Base-by-base conservation (phyloP, 2,113 vertebrate genomes). In the Pedionomus torquatus region DNA sequence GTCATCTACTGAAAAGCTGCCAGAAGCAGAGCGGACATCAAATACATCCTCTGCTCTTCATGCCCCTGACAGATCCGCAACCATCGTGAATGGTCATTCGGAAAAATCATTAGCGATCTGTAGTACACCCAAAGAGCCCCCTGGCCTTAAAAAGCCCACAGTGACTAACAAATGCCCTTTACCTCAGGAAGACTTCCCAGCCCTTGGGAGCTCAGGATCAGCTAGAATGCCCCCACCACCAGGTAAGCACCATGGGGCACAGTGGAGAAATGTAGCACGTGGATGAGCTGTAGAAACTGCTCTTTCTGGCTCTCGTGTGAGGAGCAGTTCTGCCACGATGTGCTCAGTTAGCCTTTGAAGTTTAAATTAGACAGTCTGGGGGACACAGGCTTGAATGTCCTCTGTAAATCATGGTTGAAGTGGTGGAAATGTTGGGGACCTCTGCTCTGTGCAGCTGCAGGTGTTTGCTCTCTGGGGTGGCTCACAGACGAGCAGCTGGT, bases 201-300 rank as follows among this genome's bases (percentile, higher is more conserved):
- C 98, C 4, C 98, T 99, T 31, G 96, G 98, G 35, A 98, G 96
- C 80, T 97, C 97, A 83, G 98, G 97, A 83, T 97, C 98, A 23
- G 95, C 98, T 49, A 98, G 99, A 96, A 99, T 98, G 96, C 99
- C 99, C 19, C 99, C 99, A 5, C 99, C 99, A 98, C 99, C 99
- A 98, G 99, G 99, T 99, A 89, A 23, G 33, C 11, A 5, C 49
- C 24, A 14, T 49, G 7, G 49, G 35, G 69, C 60, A 21, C 0
- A 0, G 55, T 25, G 33, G 71, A 33, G 60, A 13, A 14, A 8
- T 1, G 3, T 25, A 33, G 65, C 17, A 1, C 8, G 0, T 1
- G 43, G 33, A 3, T 33, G 49, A 54, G 46, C 5, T 30, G 21
- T 10, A 2, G 11, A 0, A 68, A 18, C 23, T 25, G 66, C 31